These are phyloP conservation scores for Hemaris fuciformis DNA, from an alignment of 2,888 invertebrate species.

Conservation along the genomic window DNA sequence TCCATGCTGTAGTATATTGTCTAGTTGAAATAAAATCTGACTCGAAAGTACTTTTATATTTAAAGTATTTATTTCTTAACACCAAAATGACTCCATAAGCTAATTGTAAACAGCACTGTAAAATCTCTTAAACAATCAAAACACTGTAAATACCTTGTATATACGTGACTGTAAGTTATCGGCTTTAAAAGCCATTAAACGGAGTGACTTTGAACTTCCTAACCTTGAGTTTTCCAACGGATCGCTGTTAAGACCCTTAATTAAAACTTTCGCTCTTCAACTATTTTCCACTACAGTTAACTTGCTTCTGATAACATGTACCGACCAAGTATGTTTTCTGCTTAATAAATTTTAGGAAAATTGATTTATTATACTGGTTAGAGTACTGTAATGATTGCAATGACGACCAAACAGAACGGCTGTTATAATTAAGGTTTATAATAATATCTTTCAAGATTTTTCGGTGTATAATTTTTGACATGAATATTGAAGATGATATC, in stretches of 20 bases:
- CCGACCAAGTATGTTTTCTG: not conserved
- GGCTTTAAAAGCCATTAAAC: not conserved
- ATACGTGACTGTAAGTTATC: not conserved
- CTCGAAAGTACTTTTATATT: no score
- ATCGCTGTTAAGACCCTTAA: conserved; percentile 11
- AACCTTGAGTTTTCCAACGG: not conserved
- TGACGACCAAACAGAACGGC: no score
- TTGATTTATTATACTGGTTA: no score
- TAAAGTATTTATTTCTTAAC: not conserved
- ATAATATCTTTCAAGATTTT: no score
- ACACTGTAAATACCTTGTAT: not conserved
- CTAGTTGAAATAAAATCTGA: no score
- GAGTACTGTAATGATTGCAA: no score
- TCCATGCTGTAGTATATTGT: no score
- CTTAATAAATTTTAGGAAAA: not conserved
- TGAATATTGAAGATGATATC: not conserved
- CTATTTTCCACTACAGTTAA: conserved; percentile 13
- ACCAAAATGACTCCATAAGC: not conserved
- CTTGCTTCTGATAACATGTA: conserved; percentile 2
- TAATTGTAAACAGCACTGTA: no score
- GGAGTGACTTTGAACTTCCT: not conserved
- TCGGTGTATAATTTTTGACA: not conserved
- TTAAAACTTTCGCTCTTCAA: conserved; percentile 16
- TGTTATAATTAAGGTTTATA: no score
- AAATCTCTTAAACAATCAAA: not conserved